Evolutionary conservation across 2,888 invertebrate genomes (phyloP), one percentile per base, ranked within the genome.

Genomic region (Drosophila glabriapex): DNA sequence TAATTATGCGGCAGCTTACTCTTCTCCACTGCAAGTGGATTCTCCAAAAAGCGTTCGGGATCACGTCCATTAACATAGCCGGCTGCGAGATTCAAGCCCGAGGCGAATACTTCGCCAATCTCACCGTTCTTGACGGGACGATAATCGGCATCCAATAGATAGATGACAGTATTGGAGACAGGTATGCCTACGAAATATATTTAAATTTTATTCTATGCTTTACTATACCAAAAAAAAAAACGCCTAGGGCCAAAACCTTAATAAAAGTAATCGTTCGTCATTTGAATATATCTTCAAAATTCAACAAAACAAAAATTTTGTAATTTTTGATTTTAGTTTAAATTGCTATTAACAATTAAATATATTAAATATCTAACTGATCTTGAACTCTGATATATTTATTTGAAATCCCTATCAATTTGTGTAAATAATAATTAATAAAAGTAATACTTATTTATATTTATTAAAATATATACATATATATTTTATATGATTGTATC

Each of bases 41-140:
- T 97, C 74, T 95, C 95, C 39, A 96, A 93, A 91, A 97, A 97
- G 82, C 96, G 95, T 60, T 96, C 95, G 0, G 96, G 94, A 74
- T 96, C 97, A 76, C 96, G 94, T 0, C 95, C 96, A 35, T 96
- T 96, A 0, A 97, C 96, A 87, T 98, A 98, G 0, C 97, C 98
- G 0, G 95, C 94, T 0, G 97, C 97, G 53, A 98, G 94, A 93
- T 97, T 98, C 53, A 94, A 93, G 0, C 98, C 98, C 0, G 97
- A 95, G 0, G 97, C 96, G 94, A 96, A 97, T 49, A 98, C 94
- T 92, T 98, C 97, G 0, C 98, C 98, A 6, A 96, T 95, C 77
- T 96, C 96, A 0, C 96, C 96, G 55, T 95, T 95, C 19, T 95
- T 95, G 0, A 97, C 96, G 0, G 96, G 95, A 41, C 95, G 94